Percentiles rank a stretch among this genome's conserved stretches.
Conservation (phyloP, 2,113 vertebrate species). For the Serinus canaria region DNA sequence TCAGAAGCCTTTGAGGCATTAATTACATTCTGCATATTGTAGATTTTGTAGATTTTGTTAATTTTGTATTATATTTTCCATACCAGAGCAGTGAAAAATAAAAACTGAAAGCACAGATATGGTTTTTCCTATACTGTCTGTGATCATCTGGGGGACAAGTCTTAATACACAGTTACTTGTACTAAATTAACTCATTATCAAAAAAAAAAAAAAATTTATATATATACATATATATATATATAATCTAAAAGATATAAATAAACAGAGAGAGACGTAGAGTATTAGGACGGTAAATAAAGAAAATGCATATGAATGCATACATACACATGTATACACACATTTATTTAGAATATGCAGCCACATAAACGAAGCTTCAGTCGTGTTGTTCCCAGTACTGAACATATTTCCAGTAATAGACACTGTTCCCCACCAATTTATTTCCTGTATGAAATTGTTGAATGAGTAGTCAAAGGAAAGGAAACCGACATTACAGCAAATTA, state of each 20-base stretch:
- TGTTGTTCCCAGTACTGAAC: not conserved
- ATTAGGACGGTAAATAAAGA: not conserved
- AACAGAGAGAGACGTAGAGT: no score
- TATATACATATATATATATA: no score
- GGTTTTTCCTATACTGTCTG: not conserved
- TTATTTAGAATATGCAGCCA: not conserved
- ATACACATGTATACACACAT: accelerated
- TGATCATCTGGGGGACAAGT: not conserved
- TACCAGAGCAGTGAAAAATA: not conserved
- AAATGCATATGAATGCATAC: accelerated
- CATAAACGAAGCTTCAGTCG: accelerated
- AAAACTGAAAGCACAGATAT: not conserved
- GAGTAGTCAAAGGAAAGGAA: not conserved
- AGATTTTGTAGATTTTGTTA: not conserved
- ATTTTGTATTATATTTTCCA: not conserved
- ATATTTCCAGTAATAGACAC: not conserved
- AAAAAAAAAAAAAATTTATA: not conserved
- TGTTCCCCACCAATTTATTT: not conserved
- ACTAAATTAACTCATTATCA: not conserved
- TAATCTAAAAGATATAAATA: not conserved
- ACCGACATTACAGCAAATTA: not conserved
- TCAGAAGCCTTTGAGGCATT: not conserved
- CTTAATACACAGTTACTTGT: not conserved
- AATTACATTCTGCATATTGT: not conserved
- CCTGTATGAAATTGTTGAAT: not conserved